Conservation (phyloP, 1,140 invertebrate species). For the Brachionus koreanus region DNA sequence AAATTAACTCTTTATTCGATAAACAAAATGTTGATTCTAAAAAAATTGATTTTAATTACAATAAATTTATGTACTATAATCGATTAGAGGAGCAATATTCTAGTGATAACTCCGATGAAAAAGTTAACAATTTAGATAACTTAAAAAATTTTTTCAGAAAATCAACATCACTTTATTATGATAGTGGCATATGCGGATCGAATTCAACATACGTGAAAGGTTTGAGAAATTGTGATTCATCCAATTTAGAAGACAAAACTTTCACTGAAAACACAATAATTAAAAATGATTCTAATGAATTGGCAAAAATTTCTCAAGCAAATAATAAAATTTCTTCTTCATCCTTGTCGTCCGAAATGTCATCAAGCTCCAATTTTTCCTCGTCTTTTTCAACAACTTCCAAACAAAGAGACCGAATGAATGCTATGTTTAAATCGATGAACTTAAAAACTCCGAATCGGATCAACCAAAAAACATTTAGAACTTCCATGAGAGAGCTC, state of each 20-base stretch:
- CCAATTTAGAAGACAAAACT: background rate
- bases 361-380: background rate
- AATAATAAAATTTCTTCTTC: background rate
- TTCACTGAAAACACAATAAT: background rate
- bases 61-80: slow-evolving; percentile 13
- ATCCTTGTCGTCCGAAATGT: background rate
- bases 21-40: background rate
- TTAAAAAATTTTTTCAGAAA: slow-evolving; percentile 1
- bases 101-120: background rate
- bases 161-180: slow-evolving; percentile 31
- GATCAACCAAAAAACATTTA: background rate
- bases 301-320: background rate
- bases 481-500: background rate
- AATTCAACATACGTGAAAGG: slow-evolving; percentile 5
- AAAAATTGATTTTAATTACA: background rate
- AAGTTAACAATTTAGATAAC: background rate
- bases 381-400: background rate
- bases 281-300: background rate
- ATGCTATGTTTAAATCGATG: background rate
- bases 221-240: background rate
- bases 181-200: slow-evolving; percentile 25
- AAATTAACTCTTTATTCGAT: background rate
- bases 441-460: background rate
- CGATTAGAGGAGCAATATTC: slow-evolving; percentile 4
- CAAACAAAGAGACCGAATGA: slow-evolving; percentile 5